phyloP scores from a whole-genome alignment of 2,797 vertebrate species.

The Crenichthys baileyi region DNA sequence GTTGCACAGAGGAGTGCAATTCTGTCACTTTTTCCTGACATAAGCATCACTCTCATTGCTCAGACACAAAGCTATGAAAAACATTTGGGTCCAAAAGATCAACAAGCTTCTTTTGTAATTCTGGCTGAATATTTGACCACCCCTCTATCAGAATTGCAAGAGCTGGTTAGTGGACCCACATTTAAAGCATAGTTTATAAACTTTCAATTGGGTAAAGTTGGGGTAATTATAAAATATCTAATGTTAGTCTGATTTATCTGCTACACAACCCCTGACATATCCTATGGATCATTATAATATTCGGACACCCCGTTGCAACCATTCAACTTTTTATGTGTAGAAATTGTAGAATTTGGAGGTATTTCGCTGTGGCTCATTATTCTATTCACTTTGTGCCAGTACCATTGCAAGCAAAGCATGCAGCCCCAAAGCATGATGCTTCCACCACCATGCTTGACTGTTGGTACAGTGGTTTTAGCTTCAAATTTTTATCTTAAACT shows the following conservation, averaged over 20 bases:
- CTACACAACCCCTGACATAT: background rate
- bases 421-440: background rate
- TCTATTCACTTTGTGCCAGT: background rate
- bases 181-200: background rate
- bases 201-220: no score
- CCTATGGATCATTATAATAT: background rate
- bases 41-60: background rate
- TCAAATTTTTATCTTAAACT: background rate
- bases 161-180: background rate
- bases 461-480: background rate
- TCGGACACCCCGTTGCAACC: background rate
- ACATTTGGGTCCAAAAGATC: background rate
- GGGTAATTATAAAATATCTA: no score
- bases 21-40: background rate
- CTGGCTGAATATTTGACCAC: background rate
- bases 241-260: background rate
- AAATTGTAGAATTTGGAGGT: background rate
- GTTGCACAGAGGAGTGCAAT: background rate
- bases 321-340: background rate
- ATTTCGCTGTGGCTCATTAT: background rate
- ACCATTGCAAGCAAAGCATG: background rate
- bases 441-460: background rate
- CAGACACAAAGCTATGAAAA: background rate
- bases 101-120: background rate
- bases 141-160: background rate